phyloP scores from a whole-genome alignment of 1,140 invertebrate species.

The Aphelinus atriplicis region DNA sequence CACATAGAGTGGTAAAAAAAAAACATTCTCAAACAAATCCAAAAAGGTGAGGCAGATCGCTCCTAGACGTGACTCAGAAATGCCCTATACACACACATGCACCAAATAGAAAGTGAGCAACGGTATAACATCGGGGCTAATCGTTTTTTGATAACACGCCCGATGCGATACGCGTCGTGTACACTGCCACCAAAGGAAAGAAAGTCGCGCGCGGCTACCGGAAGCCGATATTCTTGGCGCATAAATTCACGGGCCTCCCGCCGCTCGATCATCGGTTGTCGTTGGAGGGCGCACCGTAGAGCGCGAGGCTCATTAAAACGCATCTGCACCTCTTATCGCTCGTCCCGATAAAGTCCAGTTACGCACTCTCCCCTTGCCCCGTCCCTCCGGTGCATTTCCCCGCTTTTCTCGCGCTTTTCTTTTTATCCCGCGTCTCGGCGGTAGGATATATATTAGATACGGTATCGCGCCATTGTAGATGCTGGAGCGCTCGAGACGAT shows the following conservation, averaged over 20 bases:
- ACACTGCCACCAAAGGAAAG: not conserved
- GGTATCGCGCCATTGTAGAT: not conserved
- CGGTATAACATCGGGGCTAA: not conserved
- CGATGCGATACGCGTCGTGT: too few relatives aligned
- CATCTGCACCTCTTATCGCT: conserved; percentile 17
- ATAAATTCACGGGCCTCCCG: conserved; percentile 15
- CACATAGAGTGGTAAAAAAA: too few relatives aligned
- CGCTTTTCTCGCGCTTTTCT: conserved; percentile 10
- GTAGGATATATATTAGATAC: not conserved
- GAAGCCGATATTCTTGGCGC: conserved; percentile 2
- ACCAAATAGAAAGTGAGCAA: not conserved
- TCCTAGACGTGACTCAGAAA: not conserved
- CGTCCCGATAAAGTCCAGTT: conserved; percentile 15
- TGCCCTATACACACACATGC: not conserved
- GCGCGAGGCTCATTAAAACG: conserved; percentile 29
- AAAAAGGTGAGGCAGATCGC: too few relatives aligned
- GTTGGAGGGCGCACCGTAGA: not conserved
- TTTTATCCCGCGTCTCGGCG: conserved; percentile 8
- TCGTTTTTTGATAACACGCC: conserved; percentile 2
- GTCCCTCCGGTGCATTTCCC: not conserved
- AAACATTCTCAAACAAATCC: too few relatives aligned
- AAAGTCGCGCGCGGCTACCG: conserved; percentile 1
- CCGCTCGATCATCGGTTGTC: conserved; percentile 6
- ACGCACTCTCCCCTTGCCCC: not conserved
- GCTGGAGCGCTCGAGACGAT: not conserved